Conservation (phyloP, 2,888 invertebrate genomes). For the Tolmerus cingulatus region DNA sequence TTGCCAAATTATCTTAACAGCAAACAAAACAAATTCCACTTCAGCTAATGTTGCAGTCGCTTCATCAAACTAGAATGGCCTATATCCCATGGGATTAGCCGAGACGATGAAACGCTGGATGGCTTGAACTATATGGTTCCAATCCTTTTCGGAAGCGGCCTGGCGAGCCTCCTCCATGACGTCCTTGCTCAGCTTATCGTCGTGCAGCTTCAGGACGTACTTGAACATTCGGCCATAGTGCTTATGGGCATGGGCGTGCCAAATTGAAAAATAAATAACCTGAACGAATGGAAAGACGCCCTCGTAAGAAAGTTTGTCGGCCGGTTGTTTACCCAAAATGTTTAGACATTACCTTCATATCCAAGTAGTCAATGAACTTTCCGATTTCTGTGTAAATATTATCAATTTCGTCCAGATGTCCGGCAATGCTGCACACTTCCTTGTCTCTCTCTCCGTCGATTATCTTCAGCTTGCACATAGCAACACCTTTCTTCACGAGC, state of each 20-base stretch:
- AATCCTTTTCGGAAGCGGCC: slow-evolving; percentile 56
- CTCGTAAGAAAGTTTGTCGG: not conserved
- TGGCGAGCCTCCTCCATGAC: slow-evolving; percentile 62
- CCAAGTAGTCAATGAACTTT: slow-evolving; percentile 82
- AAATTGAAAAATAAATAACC: slow-evolving; percentile 79
- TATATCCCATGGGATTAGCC: slow-evolving; percentile 59
- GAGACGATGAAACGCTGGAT: slow-evolving; percentile 58
- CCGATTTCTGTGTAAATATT: slow-evolving; percentile 74
- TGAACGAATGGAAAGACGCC: slow-evolving; percentile 55
- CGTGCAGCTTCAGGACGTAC: slow-evolving; percentile 76
- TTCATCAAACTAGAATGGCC: slow-evolving; percentile 57
- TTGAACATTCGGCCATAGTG: slow-evolving; percentile 86
- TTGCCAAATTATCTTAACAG: not conserved
- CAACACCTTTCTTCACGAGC: slow-evolving; percentile 77
- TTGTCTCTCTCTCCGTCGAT: slow-evolving; percentile 56
- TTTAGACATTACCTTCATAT: slow-evolving; percentile 71
- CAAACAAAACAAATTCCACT: not conserved
- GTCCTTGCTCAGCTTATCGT: slow-evolving; percentile 81
- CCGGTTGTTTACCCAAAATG: slow-evolving; percentile 40
- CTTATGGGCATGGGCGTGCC: slow-evolving; percentile 80
- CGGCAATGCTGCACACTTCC: slow-evolving; percentile 54
- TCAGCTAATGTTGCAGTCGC: not conserved
- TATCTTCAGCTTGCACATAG: slow-evolving; percentile 71
- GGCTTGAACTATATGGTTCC: slow-evolving; percentile 56
- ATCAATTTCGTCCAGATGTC: slow-evolving; percentile 69